Base-by-base conservation (phyloP, 1,140 invertebrate species). In the Dreissena polymorpha region DNA sequence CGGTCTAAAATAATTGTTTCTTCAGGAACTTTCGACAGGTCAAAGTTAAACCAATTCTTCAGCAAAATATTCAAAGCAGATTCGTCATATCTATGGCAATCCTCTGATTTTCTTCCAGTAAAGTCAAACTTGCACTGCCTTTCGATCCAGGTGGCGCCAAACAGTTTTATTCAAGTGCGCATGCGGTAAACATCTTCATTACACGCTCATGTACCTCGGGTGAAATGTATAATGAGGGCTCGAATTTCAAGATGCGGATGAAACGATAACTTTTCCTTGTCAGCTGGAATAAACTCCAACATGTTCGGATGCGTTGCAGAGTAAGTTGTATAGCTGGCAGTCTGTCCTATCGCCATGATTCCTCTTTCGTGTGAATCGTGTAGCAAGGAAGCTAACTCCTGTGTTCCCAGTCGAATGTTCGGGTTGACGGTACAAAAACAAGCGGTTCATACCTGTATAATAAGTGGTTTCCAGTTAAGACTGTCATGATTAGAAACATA, bases 281-380 rank as follows among this genome's bases (percentile, higher is more conserved):
- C 73, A 2, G 63, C 21, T 60, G 50, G 64, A 16, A 83, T 83
- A 25, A 83, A 83, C 51, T 76, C 74, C 12, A 83, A 21, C 81
- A 83, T 83, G n/a, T 83, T 53, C 51, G 81, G 81, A 63, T 83
- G 81, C 10, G 81, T 83, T 12, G 73, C 81, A 0, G 81, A 21
- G 29, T 49, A 76, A 1, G 81, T 83, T 10, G 81, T 23, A 51
- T 83, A 83, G 51, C 70, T 72, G 3, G 67, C 65, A 39, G 39
- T 70, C 29, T 83, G 81, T 14, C 72, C 81, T 13, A n/a, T n/a
- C n/a, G n/a, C n/a, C n/a, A n/a, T n/a, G n/a, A n/a, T n/a, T n/a
- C n/a, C n/a, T n/a, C n/a, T 25, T 53, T 83, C 72, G 72, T 83
- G 81, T 12, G 81, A 83, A 18, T 83, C 81, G 65, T 83, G 81